Base-by-base conservation (phyloP, 92 coral and sea anemone species). In the Phenganax marumi region DNA sequence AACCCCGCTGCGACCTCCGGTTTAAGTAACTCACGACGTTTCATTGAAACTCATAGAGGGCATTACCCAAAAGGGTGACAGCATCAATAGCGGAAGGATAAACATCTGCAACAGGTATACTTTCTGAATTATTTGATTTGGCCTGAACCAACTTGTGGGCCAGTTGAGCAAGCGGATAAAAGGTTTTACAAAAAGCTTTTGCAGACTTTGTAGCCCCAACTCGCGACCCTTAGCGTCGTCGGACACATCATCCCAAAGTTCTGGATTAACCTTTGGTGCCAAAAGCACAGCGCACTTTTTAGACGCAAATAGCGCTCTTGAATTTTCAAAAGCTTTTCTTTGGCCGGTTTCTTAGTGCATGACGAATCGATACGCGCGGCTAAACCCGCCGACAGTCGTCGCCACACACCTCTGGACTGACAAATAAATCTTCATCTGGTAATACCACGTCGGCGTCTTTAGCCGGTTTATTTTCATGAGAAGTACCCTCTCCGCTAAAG, bases 311-410 rank as follows among this genome's bases (percentile, higher is more conserved):
- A 87, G 4, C 79, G 62, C 85, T 84, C 66, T 48, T 86, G 84
- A 62, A 82, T 87, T 19, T 63, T 70, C 60, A 74, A 50, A 70
- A 84, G 73, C 73, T 78, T 71, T 39, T 84, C 87, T 55, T 83
- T 83, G 68, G 88, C 91, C n/a, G 77, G 77, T 72, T 72, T 71
- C 73, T 88, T 84, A 60, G 88, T 88, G 46, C 88, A 80, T 9
- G 91, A 62, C 12, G 73, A 25, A 50, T 85, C 78, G 46, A 85
- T 75, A 12, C 80, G 88, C 52, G 73, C 79, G 11, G 80, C 86
- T 43, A 84, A 58, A 11, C 77, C 86, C 3, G 74, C 85, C 24
- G 62, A 71, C 21, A 84, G 19, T 80, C 75, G 63, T 78, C 80
- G 50, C 86, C 91, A 52, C 87, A 81, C 70, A 75, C 85, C 70